phyloP scores from a whole-genome alignment of 2,888 invertebrate species.

The Sinohyriopsis cumingii region DNA sequence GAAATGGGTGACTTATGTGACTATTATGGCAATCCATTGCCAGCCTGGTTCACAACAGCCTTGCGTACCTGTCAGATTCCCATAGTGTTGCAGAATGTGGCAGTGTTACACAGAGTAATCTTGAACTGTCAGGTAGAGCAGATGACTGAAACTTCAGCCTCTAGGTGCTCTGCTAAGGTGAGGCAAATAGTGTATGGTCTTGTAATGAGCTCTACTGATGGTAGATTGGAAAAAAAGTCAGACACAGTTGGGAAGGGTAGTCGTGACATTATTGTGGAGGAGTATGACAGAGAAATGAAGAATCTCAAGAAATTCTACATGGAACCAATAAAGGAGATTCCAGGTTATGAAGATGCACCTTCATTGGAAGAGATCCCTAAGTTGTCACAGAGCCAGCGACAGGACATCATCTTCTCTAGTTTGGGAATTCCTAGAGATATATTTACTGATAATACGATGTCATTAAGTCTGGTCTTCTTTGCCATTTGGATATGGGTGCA shows the following conservation, averaged over 20 bases:
- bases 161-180: conserved; percentile 51
- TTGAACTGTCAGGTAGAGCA: conserved; percentile 66
- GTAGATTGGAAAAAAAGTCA: conserved; percentile 1
- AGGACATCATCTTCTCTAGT: background rate
- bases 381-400: conserved; percentile 12
- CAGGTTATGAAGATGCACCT: conserved; percentile 1
- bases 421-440: no score
- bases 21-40: conserved; percentile 65
- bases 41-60: conserved; percentile 80
- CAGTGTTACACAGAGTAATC: conserved; percentile 59
- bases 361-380: conserved; percentile 19
- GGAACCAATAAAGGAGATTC: conserved; percentile 24
- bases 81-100: conserved; percentile 77
- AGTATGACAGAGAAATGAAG: conserved; percentile 53
- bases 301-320: conserved; percentile 44
- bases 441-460: no score
- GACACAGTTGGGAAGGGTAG: conserved; percentile 2
- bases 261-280: conserved; percentile 35
- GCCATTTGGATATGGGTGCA: conserved; percentile 37
- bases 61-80: conserved; percentile 79
- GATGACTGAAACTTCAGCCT: conserved; percentile 49
- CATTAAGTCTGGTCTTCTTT: conserved; percentile 13
- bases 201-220: conserved; percentile 9
- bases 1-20: conserved; percentile 16
- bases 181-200: conserved; percentile 66